A percentile compares a stretch with the other conserved stretches of the same genome.
These are phyloP conservation scores for Pandemis heparana DNA, from an alignment of 2,888 invertebrate genomes.

Conservation along the genomic window DNA sequence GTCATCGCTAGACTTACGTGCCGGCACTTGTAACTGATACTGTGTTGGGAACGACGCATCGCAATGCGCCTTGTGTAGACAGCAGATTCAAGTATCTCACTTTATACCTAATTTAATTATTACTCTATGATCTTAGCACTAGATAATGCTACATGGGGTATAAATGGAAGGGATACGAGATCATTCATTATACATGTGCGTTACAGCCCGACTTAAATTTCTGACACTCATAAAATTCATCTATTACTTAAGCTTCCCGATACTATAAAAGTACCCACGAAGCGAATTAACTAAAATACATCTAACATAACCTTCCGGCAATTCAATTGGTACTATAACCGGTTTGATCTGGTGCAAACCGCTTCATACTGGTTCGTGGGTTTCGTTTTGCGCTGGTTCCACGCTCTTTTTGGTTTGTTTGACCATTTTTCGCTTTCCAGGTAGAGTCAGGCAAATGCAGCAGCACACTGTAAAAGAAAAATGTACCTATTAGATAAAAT, in stretches of 20 bases:
- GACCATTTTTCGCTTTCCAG: slow-evolving; percentile 61
- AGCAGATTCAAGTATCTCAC: too few species aligned
- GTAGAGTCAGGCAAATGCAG: slow-evolving; percentile 70
- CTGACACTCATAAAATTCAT: background rate
- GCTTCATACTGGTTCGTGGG: slow-evolving; percentile 77
- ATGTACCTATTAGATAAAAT: background rate
- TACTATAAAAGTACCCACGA: background rate
- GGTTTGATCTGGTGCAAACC: slow-evolving; percentile 25
- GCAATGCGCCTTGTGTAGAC: too few species aligned
- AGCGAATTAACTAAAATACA: slow-evolving; percentile 10
- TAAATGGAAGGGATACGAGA: too few species aligned
- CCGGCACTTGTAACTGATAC: too few species aligned
- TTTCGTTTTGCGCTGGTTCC: slow-evolving; percentile 67
- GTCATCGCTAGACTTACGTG: too few species aligned
- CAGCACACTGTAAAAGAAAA: slow-evolving; percentile 66
- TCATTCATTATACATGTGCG: too few species aligned
- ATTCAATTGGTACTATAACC: slow-evolving; percentile 42
- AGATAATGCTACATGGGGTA: too few species aligned
- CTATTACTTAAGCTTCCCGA: background rate
- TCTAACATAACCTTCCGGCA: slow-evolving; percentile 6
- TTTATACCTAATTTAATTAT: too few species aligned
- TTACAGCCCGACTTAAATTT: background rate
- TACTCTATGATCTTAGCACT: too few species aligned
- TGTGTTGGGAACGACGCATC: too few species aligned
- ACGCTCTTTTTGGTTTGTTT: slow-evolving; percentile 54